These are phyloP conservation scores for Drosophila punjabiensis DNA, from an alignment of 1,140 invertebrate species.

Conservation along the genomic window DNA sequence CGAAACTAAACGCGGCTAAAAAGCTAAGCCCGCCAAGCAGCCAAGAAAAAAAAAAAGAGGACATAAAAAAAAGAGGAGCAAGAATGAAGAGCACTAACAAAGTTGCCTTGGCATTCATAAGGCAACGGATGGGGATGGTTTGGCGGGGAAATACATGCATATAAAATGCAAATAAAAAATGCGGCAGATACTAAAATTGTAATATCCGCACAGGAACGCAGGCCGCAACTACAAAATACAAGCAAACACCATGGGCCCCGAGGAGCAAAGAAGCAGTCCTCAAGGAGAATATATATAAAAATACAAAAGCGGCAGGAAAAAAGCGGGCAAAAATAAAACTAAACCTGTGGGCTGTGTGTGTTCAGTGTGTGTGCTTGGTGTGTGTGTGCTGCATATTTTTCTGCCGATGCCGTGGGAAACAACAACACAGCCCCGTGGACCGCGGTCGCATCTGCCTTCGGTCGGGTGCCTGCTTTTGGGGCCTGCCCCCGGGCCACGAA, in stretches of 20 bases:
- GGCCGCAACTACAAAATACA: conserved; percentile 40
- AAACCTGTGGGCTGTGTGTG: conserved; percentile 70
- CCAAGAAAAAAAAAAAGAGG: conserved; percentile 9
- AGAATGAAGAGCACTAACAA: conserved; percentile 58
- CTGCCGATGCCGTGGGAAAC: conserved; percentile 75
- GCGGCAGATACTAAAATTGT: conserved; percentile 82
- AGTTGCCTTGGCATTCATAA: conserved; percentile 62
- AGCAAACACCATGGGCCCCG: conserved; percentile 19
- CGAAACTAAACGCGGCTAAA: conserved; percentile 68
- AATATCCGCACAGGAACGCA: conserved; percentile 78
- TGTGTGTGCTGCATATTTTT: conserved; percentile 56
- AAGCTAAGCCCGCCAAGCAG: conserved; percentile 46
- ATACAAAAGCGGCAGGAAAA: conserved; percentile 39
- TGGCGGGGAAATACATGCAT: conserved; percentile 65
- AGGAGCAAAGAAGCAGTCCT: conserved; percentile 24
- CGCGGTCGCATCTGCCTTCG: conserved; percentile 42
- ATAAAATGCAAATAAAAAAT: conserved; percentile 83
- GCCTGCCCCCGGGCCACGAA: conserved; percentile 50
- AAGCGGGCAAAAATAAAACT: conserved; percentile 55
- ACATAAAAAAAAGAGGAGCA: conserved; percentile 4
- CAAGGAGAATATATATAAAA: conserved; percentile 35
- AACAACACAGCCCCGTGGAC: conserved; percentile 58
- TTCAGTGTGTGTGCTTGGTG: too few relatives aligned
- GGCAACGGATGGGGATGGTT: conserved; percentile 40
- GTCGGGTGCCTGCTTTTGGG: conserved; percentile 41